A percentile compares a stretch with the other conserved stretches of the same genome.
These are phyloP conservation scores for Lycia hirtaria DNA, from an alignment of 2,888 invertebrate species.

Conservation along the genomic window DNA sequence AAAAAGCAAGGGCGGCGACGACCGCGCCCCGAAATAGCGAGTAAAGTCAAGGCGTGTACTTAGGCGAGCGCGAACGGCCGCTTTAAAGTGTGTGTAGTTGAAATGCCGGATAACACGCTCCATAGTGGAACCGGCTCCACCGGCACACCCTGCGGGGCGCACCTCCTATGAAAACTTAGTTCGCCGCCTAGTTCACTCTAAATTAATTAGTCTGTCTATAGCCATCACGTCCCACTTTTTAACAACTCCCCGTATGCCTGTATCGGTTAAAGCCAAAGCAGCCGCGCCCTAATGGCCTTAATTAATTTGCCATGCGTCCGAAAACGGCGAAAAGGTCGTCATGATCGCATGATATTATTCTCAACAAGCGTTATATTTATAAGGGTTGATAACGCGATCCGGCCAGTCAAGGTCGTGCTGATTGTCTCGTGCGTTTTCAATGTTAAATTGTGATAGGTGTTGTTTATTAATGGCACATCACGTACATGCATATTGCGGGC, in stretches of 20 bases:
- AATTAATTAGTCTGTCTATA: conserved; percentile 48
- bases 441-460: conserved; percentile 40
- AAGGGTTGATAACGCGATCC: conserved; percentile 44
- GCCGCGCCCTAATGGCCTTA: conserved; percentile 38
- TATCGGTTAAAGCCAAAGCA: conserved; percentile 23
- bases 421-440: conserved; percentile 42
- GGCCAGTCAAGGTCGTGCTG: conserved; percentile 40
- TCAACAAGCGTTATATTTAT: conserved; percentile 26
- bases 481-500: conserved; percentile 60
- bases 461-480: conserved; percentile 56
- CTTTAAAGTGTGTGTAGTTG: conserved; percentile 44
- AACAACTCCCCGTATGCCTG: conserved; percentile 23
- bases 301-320: conserved; percentile 34
- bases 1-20: conserved; percentile 79
- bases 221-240: conserved; percentile 29
- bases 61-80: conserved; percentile 51
- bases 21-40: conserved; percentile 81
- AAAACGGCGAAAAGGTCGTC: conserved; percentile 26
- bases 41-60: conserved; percentile 82
- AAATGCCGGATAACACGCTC: conserved; percentile 35
- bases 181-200: conserved; percentile 52
- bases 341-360: conserved; percentile 33
- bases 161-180: conserved; percentile 48
- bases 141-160: conserved; percentile 56
- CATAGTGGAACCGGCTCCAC: conserved; percentile 16